phyloP scores from a whole-genome alignment of 2,113 vertebrate species.

The Axis porcinus region DNA sequence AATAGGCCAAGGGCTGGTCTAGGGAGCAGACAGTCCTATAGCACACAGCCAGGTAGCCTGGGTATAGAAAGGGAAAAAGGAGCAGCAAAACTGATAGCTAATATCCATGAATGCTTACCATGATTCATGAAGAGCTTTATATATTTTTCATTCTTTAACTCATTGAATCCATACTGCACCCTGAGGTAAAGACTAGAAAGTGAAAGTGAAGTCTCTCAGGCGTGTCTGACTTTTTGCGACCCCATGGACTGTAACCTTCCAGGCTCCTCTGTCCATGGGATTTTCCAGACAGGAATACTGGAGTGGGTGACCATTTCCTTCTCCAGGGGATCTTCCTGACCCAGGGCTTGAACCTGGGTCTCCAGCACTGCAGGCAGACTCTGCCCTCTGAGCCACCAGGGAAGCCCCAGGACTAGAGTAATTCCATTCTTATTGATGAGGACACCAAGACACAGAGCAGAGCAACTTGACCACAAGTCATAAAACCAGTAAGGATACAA shows the following conservation, averaged over 20 bases:
- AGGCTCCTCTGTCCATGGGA: neutral
- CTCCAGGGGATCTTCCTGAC: neutral
- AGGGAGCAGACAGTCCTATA: neutral
- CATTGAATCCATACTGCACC: neutral
- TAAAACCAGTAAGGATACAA: neutral
- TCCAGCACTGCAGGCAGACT: neutral
- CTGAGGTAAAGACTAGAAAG: neutral
- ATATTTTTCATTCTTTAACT: neutral
- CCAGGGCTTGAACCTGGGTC: neutral
- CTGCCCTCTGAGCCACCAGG: neutral
- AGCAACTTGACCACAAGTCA: neutral
- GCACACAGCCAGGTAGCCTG: neutral
- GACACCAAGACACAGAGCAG: neutral
- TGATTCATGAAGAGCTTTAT: neutral
- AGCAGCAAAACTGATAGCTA: neutral
- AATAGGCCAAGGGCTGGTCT: neutral
- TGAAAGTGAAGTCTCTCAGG: neutral
- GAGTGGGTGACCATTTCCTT: neutral
- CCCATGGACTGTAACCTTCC: neutral
- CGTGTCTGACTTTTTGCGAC: neutral
- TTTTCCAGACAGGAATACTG: neutral
- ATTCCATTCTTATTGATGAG: neutral
- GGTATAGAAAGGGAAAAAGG: neutral
- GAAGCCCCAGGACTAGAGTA: neutral
- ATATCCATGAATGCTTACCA: neutral